Base-by-base conservation (phyloP, 2,113 vertebrate genomes). In the Trichomycterus rosablanca region DNA sequence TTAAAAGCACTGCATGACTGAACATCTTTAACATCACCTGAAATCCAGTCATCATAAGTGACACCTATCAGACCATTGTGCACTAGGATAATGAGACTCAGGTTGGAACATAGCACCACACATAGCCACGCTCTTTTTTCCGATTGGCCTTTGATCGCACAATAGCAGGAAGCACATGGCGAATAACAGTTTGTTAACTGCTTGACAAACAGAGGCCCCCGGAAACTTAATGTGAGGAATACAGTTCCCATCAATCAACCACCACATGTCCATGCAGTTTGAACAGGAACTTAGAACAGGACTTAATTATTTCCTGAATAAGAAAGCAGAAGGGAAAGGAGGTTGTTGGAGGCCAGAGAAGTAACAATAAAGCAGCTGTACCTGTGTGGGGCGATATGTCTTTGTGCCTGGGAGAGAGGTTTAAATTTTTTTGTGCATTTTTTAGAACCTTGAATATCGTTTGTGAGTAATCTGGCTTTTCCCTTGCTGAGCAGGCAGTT, bases 251-350 rank as follows among this genome's bases (percentile, higher is more conserved):
- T 82, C 76, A 76, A 72, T 82, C 80, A 79, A 37, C 51, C 18
- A 26, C 23, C 73, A 72, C 56, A 53, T 76, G 84, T 82, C 83
- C 76, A 78, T 78, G 80, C 82, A 18, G 39, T 50, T 24, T 39
- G 35, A 64, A 23, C 18, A 34, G 24, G 51, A 32, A 45, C n/a
- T 49, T 48, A 72, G 57, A 26, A 60, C 48, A 75, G 66, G 67
- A 46, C 74, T 80, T 82, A 72, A 84, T 85, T 75, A 80, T 83
- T 78, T 84, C 81, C 70, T 73, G 72, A 79, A 74, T 32, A 55
- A 73, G 58, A 55, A 67, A 70, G 63, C 7, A 22, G 15, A n/a
- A n/a, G n/a, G 52, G 9, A 54, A 4, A 20, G 39, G 40, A 5
- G 5, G 9, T n/a, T 8, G 28, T 14, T n/a, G n/a, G 40, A n/a